phyloP scores from a whole-genome alignment of 2,888 invertebrate species.

The Drosophila peninsularis region DNA sequence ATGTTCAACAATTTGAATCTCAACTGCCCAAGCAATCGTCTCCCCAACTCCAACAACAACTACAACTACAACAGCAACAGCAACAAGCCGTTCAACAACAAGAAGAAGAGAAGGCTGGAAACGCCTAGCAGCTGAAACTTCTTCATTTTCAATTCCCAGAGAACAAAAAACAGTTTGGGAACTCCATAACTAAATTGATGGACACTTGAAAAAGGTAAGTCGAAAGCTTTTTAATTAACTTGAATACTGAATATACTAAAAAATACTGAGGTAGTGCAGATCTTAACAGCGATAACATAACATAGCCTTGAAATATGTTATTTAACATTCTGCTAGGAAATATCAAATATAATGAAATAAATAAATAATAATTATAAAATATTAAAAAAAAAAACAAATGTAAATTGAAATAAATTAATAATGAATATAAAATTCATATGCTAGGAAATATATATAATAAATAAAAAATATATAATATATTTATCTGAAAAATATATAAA shows the following conservation, averaged over 20 bases:
- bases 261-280: not conserved
- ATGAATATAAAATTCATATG: too few species aligned
- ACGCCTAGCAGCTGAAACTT: slow-evolving; percentile 48
- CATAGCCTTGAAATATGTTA: too few species aligned
- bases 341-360: not conserved
- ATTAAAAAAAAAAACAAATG: too few species aligned
- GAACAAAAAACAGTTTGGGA: slow-evolving; percentile 8
- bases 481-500: not conserved
- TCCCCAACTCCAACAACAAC: slow-evolving; percentile 30
- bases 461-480: too few species aligned
- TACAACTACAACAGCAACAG: slow-evolving; percentile 10
- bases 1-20: slow-evolving; percentile 36
- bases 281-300: too few species aligned
- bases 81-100: slow-evolving; percentile 15
- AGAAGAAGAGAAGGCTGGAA: slow-evolving; percentile 28
- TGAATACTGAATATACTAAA: too few species aligned
- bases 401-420: too few species aligned
- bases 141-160: slow-evolving; percentile 1
- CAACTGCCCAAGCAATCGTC: slow-evolving; percentile 35
- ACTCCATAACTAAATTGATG: slow-evolving; percentile 14
- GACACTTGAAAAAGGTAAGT: slow-evolving; percentile 42
- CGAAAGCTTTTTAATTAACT: too few species aligned
- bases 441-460: too few species aligned
- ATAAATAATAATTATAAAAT: not conserved
- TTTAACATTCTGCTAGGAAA: too few species aligned